These are phyloP conservation scores for Gryon sp. DNA, from an alignment of 1,140 invertebrate species.

Conservation along the genomic window DNA sequence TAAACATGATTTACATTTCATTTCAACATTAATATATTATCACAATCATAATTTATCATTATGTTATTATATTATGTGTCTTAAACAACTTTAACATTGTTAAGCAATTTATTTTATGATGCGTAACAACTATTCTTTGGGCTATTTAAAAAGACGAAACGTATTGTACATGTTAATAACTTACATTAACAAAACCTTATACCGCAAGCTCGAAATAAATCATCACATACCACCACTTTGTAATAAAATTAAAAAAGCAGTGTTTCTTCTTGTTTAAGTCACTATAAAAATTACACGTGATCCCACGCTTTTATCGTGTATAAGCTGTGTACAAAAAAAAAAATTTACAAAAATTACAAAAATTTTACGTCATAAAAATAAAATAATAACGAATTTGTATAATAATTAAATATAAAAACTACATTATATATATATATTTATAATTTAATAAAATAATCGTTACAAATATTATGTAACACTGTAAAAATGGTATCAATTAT, in stretches of 20 bases:
- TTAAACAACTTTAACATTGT: constrained; percentile 20
- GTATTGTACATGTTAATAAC: constrained; percentile 60
- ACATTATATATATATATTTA: too few relatives aligned
- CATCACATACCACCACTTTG: constrained; percentile 58
- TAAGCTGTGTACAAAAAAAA: too few relatives aligned
- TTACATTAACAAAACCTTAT: constrained; percentile 64
- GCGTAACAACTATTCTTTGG: constrained; percentile 50
- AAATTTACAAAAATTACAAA: too few relatives aligned
- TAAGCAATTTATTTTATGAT: constrained; percentile 12
- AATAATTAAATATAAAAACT: too few relatives aligned
- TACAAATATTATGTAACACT: constrained; percentile 8
- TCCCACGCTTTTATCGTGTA: constrained; percentile 26
- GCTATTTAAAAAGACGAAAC: constrained; percentile 42
- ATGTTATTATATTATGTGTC: constrained; percentile 24
- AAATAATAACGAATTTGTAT: too few relatives aligned
- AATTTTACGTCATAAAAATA: too few relatives aligned
- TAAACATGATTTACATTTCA: constrained; percentile 22
- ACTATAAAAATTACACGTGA: constrained; percentile 53
- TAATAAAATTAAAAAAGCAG: constrained; percentile 54
- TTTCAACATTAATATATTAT: constrained; percentile 49
- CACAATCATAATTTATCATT: constrained; percentile 38
- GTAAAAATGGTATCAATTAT: constrained; percentile 4
- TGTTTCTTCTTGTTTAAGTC: constrained; percentile 50
- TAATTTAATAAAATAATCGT: not conserved
- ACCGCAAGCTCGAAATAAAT: constrained; percentile 62